Evolutionary conservation across 2,113 vertebrate species (phyloP).

Genomic region (Pluvialis apricaria): DNA sequence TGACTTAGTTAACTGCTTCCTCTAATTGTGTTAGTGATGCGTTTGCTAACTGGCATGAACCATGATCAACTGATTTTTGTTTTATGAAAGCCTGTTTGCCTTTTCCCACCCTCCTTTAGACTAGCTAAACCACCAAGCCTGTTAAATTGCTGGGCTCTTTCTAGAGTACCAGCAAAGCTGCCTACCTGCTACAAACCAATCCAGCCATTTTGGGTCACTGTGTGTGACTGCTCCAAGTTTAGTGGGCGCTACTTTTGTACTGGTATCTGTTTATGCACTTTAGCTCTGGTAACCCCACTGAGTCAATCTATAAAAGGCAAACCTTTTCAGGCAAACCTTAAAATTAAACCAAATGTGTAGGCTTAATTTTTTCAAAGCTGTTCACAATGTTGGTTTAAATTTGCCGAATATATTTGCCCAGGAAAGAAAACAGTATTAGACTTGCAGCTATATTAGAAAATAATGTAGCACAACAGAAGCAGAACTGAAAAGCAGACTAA

Average conservation of each 20-base stretch:
- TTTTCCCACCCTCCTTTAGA: not conserved
- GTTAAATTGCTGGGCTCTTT: not conserved
- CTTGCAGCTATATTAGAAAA: not conserved
- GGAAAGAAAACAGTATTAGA: not conserved
- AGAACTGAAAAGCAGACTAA: not conserved
- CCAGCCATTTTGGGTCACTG: fast-evolving
- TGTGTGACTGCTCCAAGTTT: not conserved
- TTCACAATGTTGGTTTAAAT: not conserved
- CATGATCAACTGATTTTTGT: not conserved
- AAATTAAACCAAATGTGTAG: not conserved
- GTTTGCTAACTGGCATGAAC: not conserved
- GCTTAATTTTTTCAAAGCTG: not conserved
- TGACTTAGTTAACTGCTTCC: not conserved
- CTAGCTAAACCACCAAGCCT: not conserved
- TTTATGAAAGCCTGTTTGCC: not conserved
- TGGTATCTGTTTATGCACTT: not conserved
- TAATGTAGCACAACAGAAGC: not conserved
- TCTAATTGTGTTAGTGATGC: not conserved
- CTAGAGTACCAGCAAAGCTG: not conserved
- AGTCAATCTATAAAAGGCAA: not conserved
- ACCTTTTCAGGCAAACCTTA: not conserved
- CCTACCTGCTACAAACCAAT: not conserved
- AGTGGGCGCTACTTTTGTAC: not conserved
- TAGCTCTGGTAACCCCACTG: not conserved
- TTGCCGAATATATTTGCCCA: not conserved